Percentiles rank a stretch among this genome's conserved stretches.
Evolutionary conservation across 2,888 invertebrate genomes (phyloP).

Genomic region (Rapana venosa): DNA sequence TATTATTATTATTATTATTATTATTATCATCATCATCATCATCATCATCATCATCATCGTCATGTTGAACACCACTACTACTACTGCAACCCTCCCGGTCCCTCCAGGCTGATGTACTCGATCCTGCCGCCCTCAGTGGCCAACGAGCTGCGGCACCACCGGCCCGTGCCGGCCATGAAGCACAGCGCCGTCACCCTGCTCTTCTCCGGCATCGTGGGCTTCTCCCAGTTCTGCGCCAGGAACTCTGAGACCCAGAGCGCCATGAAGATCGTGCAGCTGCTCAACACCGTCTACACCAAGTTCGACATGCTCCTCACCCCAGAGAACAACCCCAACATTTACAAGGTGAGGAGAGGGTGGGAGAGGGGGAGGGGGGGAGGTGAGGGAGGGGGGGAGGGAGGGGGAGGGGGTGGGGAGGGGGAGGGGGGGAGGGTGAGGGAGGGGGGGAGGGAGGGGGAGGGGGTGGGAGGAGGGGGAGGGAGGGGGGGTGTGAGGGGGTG

Average conservation of each 20-base stretch:
- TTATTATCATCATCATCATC: too few relatives aligned
- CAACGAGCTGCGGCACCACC: conserved; percentile 93
- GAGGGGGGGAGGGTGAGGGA: not conserved
- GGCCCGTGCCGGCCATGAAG: conserved; percentile 92
- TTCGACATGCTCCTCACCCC: conserved; percentile 96
- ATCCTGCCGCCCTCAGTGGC: conserved; percentile 93
- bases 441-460: not conserved
- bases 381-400: not conserved
- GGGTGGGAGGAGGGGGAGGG: too few relatives aligned
- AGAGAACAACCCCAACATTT: conserved; percentile 93
- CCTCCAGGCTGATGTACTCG: conserved; percentile 83
- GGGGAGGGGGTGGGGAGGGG: not conserved
- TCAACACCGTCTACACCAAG: conserved; percentile 94
- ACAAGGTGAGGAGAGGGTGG: conserved; percentile 85
- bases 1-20: too few relatives aligned
- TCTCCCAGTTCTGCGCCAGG: conserved; percentile 91
- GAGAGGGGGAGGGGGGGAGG: not conserved
- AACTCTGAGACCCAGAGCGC: conserved; percentile 95
- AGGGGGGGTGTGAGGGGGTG: not conserved
- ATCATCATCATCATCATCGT: too few relatives aligned
- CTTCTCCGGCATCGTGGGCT: conserved; percentile 96
- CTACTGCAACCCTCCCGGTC: not conserved
- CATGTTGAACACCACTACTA: too few relatives aligned
- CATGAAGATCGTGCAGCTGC: conserved; percentile 96
- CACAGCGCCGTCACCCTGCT: conserved; percentile 94